Evolutionary conservation across 2,113 vertebrate species (phyloP).

Genomic region (Chionomys nivalis): DNA sequence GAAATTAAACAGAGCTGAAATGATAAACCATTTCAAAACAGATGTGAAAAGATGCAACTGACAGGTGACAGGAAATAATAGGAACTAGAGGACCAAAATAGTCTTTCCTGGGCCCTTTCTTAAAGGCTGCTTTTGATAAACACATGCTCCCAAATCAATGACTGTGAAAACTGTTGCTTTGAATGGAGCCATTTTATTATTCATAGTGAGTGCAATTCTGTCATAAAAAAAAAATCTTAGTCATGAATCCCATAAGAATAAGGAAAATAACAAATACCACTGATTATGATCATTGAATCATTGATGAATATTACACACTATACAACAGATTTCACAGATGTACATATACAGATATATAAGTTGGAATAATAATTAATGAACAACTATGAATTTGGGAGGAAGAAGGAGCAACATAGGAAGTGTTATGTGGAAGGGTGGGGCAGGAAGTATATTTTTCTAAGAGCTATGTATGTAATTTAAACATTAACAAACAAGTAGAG

Average conservation of each 20-base stretch:
- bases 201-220: not conserved
- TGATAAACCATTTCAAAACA: slow-evolving; percentile 66
- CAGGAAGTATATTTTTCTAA: not conserved
- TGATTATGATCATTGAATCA: not conserved
- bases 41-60: slow-evolving; percentile 64
- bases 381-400: not conserved
- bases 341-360: not conserved
- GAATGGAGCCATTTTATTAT: not conserved
- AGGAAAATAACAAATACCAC: not conserved
- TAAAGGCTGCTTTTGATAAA: not conserved
- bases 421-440: not conserved
- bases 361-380: not conserved
- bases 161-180: not conserved
- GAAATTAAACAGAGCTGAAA: slow-evolving; percentile 50
- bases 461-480: not conserved
- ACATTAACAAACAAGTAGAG: not conserved
- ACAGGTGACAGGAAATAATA: slow-evolving; percentile 36
- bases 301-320: not conserved
- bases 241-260: not conserved
- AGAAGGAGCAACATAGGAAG: not conserved
- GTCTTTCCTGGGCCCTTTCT: not conserved
- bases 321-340: not conserved
- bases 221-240: not conserved
- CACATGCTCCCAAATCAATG: not conserved
- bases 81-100: not conserved